Base-by-base conservation (phyloP, 2,797 vertebrate species). In the Gymnocypris eckloni region DNA sequence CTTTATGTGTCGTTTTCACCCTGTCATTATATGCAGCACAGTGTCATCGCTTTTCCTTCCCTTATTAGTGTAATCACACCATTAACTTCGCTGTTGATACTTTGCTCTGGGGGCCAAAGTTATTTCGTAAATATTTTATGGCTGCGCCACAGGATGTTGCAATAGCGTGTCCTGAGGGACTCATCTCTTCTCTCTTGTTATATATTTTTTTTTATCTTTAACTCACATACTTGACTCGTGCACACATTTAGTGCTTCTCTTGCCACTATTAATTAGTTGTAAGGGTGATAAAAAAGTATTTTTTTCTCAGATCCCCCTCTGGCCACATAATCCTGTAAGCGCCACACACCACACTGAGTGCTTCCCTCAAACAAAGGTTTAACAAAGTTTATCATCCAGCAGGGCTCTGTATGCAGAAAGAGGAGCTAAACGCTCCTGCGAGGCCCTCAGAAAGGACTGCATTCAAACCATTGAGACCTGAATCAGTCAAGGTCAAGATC, bases 21-120 rank as follows among this genome's bases (percentile, higher is more conserved):
- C 45, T 81, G 25, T 83, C 56, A 52, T 70, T 79, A 64, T 7
- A 48, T 86, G 45, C 71, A 79, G 81, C 52, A 56, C 67, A 43
- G 28, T 71, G 66, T 59, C 64, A 50, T 82, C 52, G 39, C 64
- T 76, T 83, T 90, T 89, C 43, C 64, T 86, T 11, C 43, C n/a
- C 90, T 91, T 87, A 88, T 90, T 90, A 88, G 86, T 89, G 43
- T 84, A 82, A 88, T 88, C 85, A 72, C 81, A 79, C 86, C 80
- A 86, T 88, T 91, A 91, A 91, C 90, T 89, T 84, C 84, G 59
- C 77, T 81, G 83, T 86, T 85, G 64, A 86, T 81, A 87, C 87
- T 89, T 89, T 89, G 86, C 79, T 82, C 83, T 76, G 73, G 73
- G 83, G 73, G 85, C 85, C 77, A 86, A 89, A 89, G 87, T 85